A percentile compares a stretch with the other conserved stretches of the same genome.
Conservation (phyloP, 2,113 vertebrate genomes). For the Xyliphius kryptos region DNA sequence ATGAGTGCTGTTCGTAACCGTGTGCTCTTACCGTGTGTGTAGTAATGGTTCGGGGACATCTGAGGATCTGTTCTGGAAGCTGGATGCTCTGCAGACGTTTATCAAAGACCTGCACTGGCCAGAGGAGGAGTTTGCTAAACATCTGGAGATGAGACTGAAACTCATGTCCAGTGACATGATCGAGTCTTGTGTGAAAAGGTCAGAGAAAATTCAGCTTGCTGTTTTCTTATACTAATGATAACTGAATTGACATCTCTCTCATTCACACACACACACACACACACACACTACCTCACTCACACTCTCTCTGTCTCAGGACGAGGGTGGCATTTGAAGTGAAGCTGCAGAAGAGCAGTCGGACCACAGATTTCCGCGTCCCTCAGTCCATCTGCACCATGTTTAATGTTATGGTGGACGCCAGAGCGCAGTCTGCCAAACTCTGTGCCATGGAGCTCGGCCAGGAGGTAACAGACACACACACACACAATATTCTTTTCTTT, state of each 20-base stretch:
- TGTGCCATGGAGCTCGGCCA: constrained; percentile 97
- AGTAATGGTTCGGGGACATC: constrained; percentile 97
- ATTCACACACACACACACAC: too few relatives aligned
- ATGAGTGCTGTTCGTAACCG: too few relatives aligned
- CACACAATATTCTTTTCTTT: too few relatives aligned
- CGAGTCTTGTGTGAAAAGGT: constrained; percentile 96
- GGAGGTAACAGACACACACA: constrained; percentile 72
- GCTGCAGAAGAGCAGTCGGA: constrained; percentile 93
- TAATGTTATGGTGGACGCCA: constrained; percentile 99
- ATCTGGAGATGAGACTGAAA: constrained; percentile 92
- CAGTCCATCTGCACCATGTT: constrained; percentile 99
- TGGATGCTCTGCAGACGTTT: constrained; percentile 96
- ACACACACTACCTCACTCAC: too few relatives aligned
- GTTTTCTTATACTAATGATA: too few relatives aligned
- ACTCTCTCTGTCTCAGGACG: constrained; percentile 69
- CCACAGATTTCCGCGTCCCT: constrained; percentile 95
- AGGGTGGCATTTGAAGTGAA: constrained; percentile 93
- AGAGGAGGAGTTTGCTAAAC: constrained; percentile 96
- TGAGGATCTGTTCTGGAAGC: constrained; percentile 98
- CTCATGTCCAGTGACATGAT: constrained; percentile 99
- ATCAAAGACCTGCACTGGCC: constrained; percentile 97
- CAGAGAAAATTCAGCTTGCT: too few relatives aligned
- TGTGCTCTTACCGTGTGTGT: constrained; percentile 13
- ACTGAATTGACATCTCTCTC: too few relatives aligned
- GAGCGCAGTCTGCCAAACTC: constrained; percentile 94